Base-by-base conservation (phyloP, 2,888 invertebrate species). In the Teinopalpus imperialis region DNA sequence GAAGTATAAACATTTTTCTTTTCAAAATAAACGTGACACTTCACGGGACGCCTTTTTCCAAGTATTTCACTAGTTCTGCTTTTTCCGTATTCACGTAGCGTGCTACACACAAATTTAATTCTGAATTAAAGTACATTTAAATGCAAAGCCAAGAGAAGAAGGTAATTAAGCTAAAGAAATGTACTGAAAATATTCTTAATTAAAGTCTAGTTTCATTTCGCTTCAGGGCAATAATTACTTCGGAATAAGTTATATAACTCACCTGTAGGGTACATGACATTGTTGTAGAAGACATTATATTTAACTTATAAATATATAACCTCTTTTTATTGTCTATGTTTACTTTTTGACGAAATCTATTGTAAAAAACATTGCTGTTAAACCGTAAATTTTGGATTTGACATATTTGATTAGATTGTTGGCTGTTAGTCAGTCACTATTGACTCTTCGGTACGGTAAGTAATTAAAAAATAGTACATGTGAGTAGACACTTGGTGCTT, bases 71-170 rank as follows among this genome's bases (percentile, higher is more conserved):
- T 16, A 29, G 45, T 35, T 29, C 23, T 29, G 16, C 40, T 23
- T 46, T 36, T 45, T 39, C 44, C 46, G 49, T 40, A 70, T 68
- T 66, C 68, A 41, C 39, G 46, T 48, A 51, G 61, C 66, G 66
- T 62, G 60, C 60, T 51, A 50, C 56, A 59, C 71, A 79, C 77
- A 79, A 85, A 81, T 81, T 79, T 68, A 71, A 77, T 73, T 68
- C 69, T 61, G 60, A 63, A 79, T 81, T 79, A 74, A 62, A 61
- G 65, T 61, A 75, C 74, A 83, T 87, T 87, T 82, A 83, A 86
- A 87, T 87, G 85, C 86, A 85, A 82, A 82, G 69, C 74, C 59
- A 63, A 70, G 53, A 63, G 60, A 58, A 66, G 59, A 64, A 59
- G 58, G 72, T 74, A 79, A 81, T 82, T 81, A 81, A 73, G 69